phyloP scores from a whole-genome alignment of 1,140 invertebrate genomes.

The Choristoneura fumiferana region DNA sequence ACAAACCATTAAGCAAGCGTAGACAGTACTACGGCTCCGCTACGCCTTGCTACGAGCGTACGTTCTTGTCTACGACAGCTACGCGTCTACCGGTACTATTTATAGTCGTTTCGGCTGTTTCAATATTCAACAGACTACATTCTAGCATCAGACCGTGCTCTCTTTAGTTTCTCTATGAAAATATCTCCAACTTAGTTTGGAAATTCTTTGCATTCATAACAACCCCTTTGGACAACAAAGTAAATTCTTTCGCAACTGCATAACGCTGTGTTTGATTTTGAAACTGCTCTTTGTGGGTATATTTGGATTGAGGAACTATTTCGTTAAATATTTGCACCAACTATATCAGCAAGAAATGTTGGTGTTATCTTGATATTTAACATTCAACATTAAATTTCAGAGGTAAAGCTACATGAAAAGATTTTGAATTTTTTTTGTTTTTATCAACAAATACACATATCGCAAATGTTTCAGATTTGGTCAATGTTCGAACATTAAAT shows the following conservation, averaged over 20 bases:
- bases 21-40: no score
- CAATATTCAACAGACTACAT: background rate
- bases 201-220: constrained; percentile 14
- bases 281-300: background rate
- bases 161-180: constrained; percentile 9
- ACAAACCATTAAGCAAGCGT: no score
- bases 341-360: no score
- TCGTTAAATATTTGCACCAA: background rate
- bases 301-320: constrained; percentile 7
- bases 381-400: no score
- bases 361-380: no score
- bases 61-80: no score
- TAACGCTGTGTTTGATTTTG: constrained; percentile 2
- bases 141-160: background rate
- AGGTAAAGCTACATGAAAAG: no score
- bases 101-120: constrained; percentile 7
- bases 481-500: no score
- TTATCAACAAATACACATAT: no score
- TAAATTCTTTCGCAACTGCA: constrained; percentile 1
- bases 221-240: constrained; percentile 1
- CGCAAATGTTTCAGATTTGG: no score
- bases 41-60: no score
- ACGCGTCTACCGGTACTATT: background rate
- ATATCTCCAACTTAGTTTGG: background rate
- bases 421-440: no score